Percentiles rank a stretch among this genome's conserved stretches.
These are phyloP conservation scores for Pimephales promelas DNA, from an alignment of 2,113 vertebrate species.

Conservation along the genomic window DNA sequence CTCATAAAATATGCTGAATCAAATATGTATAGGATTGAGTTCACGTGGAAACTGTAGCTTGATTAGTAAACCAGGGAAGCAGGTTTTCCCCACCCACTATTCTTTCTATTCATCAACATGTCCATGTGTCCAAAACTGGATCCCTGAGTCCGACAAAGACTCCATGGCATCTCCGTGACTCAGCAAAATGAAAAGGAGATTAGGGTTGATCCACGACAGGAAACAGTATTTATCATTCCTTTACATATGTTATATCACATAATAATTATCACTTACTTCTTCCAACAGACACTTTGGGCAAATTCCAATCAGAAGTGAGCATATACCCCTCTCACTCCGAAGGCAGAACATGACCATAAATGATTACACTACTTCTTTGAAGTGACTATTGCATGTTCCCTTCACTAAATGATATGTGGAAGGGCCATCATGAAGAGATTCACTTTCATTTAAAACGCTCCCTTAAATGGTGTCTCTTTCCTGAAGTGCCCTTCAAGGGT, in stretches of 20 bases:
- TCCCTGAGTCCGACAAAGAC: not conserved
- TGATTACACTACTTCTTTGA: too few species aligned
- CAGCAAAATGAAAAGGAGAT: not conserved
- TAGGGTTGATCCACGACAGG: not conserved
- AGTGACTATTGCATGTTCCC: too few species aligned
- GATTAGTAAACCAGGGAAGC: constrained; percentile 27
- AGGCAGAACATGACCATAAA: too few species aligned
- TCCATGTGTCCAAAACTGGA: not conserved
- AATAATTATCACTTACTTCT: too few species aligned
- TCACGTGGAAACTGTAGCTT: constrained; percentile 30
- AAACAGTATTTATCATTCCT: not conserved
- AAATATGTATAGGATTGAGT: constrained; percentile 27
- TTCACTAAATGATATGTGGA: too few species aligned
- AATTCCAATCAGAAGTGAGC: too few species aligned
- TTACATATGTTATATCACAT: not conserved
- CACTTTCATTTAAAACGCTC: too few species aligned
- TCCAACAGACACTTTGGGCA: too few species aligned
- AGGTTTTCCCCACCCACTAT: constrained; percentile 19
- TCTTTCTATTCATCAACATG: constrained; percentile 25
- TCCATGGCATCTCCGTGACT: not conserved
- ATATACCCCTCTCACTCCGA: too few species aligned
- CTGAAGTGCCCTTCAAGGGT: too few species aligned
- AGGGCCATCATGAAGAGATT: too few species aligned
- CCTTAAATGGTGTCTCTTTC: too few species aligned
- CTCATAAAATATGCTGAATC: constrained; percentile 34